phyloP scores from a whole-genome alignment of 2,113 vertebrate genomes.

The Motacilla tschutschensis region DNA sequence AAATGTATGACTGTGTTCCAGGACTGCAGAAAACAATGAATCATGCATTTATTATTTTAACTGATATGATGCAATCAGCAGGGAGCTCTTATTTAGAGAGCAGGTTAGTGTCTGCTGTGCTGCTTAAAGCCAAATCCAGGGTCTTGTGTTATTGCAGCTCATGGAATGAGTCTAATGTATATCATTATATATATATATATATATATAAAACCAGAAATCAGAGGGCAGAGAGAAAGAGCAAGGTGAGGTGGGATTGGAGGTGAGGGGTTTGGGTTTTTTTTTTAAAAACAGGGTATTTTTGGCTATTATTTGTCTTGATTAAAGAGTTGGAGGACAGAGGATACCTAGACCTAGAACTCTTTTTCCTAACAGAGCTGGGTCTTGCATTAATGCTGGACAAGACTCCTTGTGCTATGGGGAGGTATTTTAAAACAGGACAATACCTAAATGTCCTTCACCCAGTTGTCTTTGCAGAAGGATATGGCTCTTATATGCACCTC shows the following conservation, averaged over 20 bases:
- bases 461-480: not conserved
- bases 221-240: not conserved
- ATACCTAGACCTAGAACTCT: not conserved
- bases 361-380: not conserved
- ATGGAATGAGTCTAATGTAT: not conserved
- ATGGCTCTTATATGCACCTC: not conserved
- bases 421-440: not conserved
- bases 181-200: too few relatives aligned
- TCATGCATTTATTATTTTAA: not conserved
- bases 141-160: not conserved
- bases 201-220: not conserved
- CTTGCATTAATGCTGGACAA: not conserved
- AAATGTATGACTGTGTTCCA: not conserved
- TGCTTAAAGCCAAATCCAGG: not conserved
- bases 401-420: fast-evolving
- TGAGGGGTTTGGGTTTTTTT: too few relatives aligned
- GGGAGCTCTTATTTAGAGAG: not conserved
- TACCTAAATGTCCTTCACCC: not conserved
- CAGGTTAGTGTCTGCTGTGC: not conserved
- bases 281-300: not conserved
- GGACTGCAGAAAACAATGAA: not conserved
- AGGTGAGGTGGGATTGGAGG: not conserved
- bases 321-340: not conserved
- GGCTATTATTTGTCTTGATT: not conserved
- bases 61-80: not conserved